Conservation (phyloP, 2,888 invertebrate genomes). For the Cepaea hortensis region DNA sequence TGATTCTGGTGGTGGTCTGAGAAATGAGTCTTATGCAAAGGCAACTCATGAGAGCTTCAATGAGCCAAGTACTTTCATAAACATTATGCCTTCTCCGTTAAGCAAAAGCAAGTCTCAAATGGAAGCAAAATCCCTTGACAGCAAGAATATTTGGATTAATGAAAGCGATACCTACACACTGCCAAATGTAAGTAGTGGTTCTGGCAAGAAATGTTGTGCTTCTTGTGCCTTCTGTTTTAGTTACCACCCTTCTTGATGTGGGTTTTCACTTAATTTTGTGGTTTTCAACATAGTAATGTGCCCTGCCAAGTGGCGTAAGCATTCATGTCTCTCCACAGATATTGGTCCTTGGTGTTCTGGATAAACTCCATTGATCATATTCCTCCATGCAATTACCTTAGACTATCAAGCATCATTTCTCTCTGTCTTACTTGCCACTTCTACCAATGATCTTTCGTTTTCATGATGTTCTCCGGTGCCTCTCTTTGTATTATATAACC, state of each 20-base stretch:
- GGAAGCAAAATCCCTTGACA: neutral
- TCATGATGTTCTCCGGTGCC: too few species aligned
- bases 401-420: too few species aligned
- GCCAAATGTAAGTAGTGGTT: constrained; percentile 49
- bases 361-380: too few species aligned
- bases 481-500: too few species aligned
- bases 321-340: too few species aligned
- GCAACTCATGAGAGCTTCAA: constrained; percentile 80
- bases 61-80: constrained; percentile 41
- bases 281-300: too few species aligned
- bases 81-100: constrained; percentile 35
- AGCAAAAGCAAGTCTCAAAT: neutral
- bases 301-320: too few species aligned
- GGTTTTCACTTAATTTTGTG: too few species aligned
- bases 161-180: constrained; percentile 77
- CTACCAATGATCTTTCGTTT: too few species aligned
- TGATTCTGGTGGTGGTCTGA: constrained; percentile 76
- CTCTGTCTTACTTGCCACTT: too few species aligned
- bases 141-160: constrained; percentile 72
- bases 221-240: neutral
- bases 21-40: constrained; percentile 92
- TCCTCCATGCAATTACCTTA: too few species aligned
- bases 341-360: too few species aligned
- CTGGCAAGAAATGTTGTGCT: neutral
- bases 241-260: neutral